phyloP scores from a whole-genome alignment of 1,140 invertebrate genomes.

The Tetragnatha versicolor region DNA sequence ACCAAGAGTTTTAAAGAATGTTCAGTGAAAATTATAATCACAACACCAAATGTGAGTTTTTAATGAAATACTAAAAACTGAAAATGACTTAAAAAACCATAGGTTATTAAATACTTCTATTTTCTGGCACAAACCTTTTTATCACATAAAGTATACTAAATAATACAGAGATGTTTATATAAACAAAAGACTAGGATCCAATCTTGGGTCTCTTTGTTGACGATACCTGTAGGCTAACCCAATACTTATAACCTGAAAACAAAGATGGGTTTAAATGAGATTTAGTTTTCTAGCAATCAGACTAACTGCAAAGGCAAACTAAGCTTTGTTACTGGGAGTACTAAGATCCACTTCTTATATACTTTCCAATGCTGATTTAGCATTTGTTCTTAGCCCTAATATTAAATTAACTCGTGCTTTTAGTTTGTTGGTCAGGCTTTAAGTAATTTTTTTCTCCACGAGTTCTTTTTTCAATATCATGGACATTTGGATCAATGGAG shows the following conservation, averaged over 20 bases:
- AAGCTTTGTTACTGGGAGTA: not conserved
- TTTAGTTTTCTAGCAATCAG: not conserved
- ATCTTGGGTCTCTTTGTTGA: constrained; percentile 48
- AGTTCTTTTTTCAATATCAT: too few relatives aligned
- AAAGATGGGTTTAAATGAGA: not conserved
- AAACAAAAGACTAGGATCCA: constrained; percentile 54
- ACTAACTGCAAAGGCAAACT: not conserved
- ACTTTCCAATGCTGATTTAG: not conserved
- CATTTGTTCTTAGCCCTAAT: not conserved
- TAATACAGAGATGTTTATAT: too few relatives aligned
- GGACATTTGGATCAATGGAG: too few relatives aligned
- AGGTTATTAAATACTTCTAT: too few relatives aligned
- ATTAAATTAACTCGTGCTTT: not conserved
- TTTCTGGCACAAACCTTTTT: too few relatives aligned
- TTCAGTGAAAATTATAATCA: too few relatives aligned
- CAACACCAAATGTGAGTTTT: too few relatives aligned
- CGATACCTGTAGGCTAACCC: constrained; percentile 59
- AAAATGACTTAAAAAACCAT: too few relatives aligned
- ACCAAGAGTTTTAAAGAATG: too few relatives aligned
- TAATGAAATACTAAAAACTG: too few relatives aligned
- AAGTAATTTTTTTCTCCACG: too few relatives aligned
- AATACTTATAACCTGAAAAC: constrained; percentile 59
- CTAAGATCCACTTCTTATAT: not conserved
- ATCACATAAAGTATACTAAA: too few relatives aligned
- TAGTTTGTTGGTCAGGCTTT: not conserved